Evolutionary conservation across 2,113 vertebrate genomes (phyloP), one percentile per base, ranked within the genome.

Genomic region (Vulpes ferrilata): DNA sequence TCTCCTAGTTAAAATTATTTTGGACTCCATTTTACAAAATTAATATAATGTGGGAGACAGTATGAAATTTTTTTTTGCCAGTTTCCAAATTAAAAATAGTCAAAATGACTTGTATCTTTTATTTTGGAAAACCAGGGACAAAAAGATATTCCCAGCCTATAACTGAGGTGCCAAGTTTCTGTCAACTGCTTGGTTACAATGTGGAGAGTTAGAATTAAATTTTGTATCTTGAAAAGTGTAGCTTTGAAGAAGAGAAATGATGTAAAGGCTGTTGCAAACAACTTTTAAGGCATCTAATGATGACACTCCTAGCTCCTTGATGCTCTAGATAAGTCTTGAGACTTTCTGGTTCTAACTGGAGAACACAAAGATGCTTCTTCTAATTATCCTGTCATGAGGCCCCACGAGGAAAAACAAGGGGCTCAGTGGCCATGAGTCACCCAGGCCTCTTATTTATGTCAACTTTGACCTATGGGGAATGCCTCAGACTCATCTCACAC

Each of bases 191-290:
- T 76, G 93, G 85, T 97, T 98, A 94, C 92, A 98, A 98, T 98
- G 93, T 98, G 94, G 97, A 95, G 98, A 97, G 98, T 98, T 98
- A 98, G 98, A 98, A 97, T 97, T 97, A 96, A 98, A 98, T 98
- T 98, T 96, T 98, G 12, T 96, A 92, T 78, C 97, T 73, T 98
- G 96, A 96, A 97, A 98, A 98, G 97, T 97, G 92, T 94, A 78
- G 96, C 92, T 95, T 74, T 93, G 48, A 98, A 81, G 97, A 98
- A 98, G 27, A 98, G 97, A 97, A 94, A 85, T 83, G 91, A 96
- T 95, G 94, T 93, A 88, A 87, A 94, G 93, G 25, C 80, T 48
- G 32, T 11, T 20, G n/a, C 55, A 71, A 81, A 78, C 93, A 96
- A 79, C 84, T 88, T 88, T 71, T 48, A 82, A 83, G 67, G 65